These are phyloP conservation scores for Azorinus chamasolen DNA, from an alignment of 2,888 invertebrate genomes.

Conservation along the genomic window DNA sequence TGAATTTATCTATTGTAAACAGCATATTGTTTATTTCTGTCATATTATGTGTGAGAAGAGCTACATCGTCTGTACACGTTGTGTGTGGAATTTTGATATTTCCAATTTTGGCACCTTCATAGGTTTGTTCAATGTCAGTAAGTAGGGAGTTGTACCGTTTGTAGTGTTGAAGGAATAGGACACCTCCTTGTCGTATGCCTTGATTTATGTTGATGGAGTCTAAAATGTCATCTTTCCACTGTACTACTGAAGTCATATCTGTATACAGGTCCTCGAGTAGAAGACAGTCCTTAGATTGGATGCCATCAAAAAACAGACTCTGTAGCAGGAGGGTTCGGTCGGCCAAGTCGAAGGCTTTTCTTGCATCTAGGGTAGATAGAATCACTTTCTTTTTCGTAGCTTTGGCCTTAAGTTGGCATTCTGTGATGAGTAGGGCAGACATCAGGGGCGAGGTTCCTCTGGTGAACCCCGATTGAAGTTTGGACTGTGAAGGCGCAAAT, in stretches of 20 bases:
- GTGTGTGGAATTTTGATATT: constrained; percentile 9
- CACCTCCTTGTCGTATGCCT: constrained; percentile 33
- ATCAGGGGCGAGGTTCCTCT: too few species aligned
- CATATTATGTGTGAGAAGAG: not conserved
- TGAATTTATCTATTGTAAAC: not conserved
- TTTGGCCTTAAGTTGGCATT: too few species aligned
- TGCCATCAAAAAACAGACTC: not conserved
- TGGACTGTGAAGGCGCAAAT: too few species aligned
- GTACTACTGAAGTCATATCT: not conserved
- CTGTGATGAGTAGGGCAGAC: too few species aligned
- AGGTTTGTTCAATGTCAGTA: not conserved
- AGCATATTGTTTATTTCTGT: not conserved
- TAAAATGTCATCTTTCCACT: constrained; percentile 13
- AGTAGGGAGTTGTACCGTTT: constrained; percentile 6
- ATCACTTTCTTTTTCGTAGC: too few species aligned
- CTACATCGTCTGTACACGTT: constrained; percentile 18
- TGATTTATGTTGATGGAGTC: constrained; percentile 1
- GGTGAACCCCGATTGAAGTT: too few species aligned
- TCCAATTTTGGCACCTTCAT: constrained; percentile 11
- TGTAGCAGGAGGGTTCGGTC: not conserved
- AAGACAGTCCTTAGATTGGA: constrained; percentile 1
- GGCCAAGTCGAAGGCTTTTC: not conserved
- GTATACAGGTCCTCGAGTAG: constrained; percentile 2
- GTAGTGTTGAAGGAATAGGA: constrained; percentile 19
- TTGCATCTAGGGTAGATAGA: too few species aligned